A percentile compares a stretch with the other conserved stretches of the same genome.
Conservation (phyloP, 2,113 vertebrate species). For the Pycnonotus jocosus region DNA sequence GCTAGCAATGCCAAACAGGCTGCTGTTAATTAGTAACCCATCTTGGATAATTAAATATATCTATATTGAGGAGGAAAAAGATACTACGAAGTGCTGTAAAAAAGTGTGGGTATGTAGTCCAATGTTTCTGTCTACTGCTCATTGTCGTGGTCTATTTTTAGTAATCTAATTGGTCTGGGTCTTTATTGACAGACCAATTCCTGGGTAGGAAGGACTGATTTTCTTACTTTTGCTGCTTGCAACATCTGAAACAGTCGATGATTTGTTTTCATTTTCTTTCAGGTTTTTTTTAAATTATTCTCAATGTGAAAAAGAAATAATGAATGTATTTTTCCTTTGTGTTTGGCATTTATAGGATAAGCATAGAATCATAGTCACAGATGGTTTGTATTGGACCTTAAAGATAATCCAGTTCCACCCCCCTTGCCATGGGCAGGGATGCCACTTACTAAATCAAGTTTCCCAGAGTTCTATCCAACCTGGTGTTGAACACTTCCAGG, state of each 20-base stretch:
- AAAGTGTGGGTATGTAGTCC: neutral
- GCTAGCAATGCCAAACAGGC: neutral
- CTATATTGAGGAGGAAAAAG: neutral
- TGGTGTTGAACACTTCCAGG: neutral
- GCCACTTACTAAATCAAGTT: neutral
- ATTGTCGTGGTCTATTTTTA: fast-evolving
- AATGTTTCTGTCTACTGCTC: neutral
- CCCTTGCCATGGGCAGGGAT: neutral
- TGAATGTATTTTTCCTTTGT: neutral
- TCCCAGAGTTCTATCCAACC: neutral
- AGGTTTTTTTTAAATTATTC: neutral
- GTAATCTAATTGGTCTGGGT: neutral
- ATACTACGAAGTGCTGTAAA: neutral
- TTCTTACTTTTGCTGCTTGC: neutral
- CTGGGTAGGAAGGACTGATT: neutral
- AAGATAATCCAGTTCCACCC: neutral
- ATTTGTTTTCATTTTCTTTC: neutral
- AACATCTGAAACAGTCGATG: neutral
- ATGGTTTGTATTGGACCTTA: neutral
- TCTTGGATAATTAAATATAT: neutral
- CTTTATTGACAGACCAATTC: fast-evolving
- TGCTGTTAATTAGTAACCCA: neutral
- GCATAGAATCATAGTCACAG: neutral
- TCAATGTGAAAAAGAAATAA: neutral
- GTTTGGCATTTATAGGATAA: neutral